Conservation (phyloP, 2,113 vertebrate species). For the Hystrix brachyura region DNA sequence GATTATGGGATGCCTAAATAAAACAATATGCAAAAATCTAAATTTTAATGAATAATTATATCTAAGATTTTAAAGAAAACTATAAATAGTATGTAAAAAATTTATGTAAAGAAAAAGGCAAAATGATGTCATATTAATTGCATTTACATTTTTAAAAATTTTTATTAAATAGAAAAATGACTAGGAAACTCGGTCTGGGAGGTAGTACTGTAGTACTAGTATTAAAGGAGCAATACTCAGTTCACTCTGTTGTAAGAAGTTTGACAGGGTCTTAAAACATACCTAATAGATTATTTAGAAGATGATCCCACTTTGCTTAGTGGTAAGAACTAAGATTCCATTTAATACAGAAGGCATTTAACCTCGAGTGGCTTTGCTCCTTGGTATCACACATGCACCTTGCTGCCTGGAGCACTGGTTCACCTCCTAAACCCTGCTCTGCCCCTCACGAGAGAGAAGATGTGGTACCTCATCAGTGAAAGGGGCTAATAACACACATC, state of each 20-base stretch:
- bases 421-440: not conserved
- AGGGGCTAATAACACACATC: not conserved
- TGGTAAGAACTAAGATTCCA: slow-evolving; percentile 48
- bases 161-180: slow-evolving; percentile 25
- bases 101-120: not conserved
- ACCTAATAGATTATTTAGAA: slow-evolving; percentile 58
- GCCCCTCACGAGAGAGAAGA: not conserved
- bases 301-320: slow-evolving; percentile 38
- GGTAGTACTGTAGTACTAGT: not conserved
- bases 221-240: not conserved
- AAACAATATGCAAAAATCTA: slow-evolving; percentile 51
- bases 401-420: not conserved
- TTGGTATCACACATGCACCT: not conserved
- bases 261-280: slow-evolving; percentile 50
- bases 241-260: slow-evolving; percentile 38
- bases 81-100: not conserved
- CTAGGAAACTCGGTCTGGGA: not conserved
- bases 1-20: not conserved
- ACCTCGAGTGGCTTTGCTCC: not conserved
- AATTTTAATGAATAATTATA: slow-evolving; percentile 26
- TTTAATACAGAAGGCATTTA: slow-evolving; percentile 33
- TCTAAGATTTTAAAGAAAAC: slow-evolving; percentile 36
- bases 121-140: not conserved
- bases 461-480: not conserved
- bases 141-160: not conserved